Evolutionary conservation across 1,140 invertebrate species (phyloP).

Genomic region (Drosophila willistoni): DNA sequence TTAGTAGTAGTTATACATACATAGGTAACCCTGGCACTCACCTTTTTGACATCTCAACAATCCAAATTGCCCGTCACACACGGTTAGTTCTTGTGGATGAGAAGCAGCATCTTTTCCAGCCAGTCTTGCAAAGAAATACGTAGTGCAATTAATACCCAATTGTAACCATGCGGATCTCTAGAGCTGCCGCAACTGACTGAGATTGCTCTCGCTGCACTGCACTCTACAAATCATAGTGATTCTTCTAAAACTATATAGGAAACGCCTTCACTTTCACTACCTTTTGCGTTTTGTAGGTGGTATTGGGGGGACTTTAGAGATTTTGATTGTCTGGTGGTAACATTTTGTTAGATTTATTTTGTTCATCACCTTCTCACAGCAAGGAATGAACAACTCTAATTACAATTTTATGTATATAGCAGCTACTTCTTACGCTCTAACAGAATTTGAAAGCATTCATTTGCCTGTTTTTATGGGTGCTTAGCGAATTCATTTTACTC

Average conservation of each 20-base stretch:
- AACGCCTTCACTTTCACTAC: conserved; percentile 14
- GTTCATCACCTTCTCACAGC: conserved; percentile 21
- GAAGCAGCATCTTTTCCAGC: conserved; percentile 52
- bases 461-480: conserved; percentile 21
- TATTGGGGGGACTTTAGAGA: conserved; percentile 19
- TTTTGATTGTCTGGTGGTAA: conserved; percentile 48
- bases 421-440: conserved; percentile 70
- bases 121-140: conserved; percentile 80
- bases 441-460: conserved; percentile 31
- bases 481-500: neutral
- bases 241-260: neutral
- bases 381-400: conserved; percentile 66
- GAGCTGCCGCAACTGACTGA: conserved; percentile 3
- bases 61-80: neutral
- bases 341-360: conserved; percentile 38
- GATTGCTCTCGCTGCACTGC: neutral
- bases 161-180: neutral
- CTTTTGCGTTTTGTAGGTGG: conserved; percentile 6
- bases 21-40: neutral
- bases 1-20: too few species aligned
- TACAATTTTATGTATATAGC: conserved; percentile 62
- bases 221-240: neutral
- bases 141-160: conserved; percentile 67
- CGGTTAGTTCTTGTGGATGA: conserved; percentile 28
- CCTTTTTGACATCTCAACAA: neutral